Percentiles rank a stretch among this genome's conserved stretches.
These are phyloP conservation scores for Butorides virescens DNA, from an alignment of 2,113 vertebrate species.

Conservation along the genomic window DNA sequence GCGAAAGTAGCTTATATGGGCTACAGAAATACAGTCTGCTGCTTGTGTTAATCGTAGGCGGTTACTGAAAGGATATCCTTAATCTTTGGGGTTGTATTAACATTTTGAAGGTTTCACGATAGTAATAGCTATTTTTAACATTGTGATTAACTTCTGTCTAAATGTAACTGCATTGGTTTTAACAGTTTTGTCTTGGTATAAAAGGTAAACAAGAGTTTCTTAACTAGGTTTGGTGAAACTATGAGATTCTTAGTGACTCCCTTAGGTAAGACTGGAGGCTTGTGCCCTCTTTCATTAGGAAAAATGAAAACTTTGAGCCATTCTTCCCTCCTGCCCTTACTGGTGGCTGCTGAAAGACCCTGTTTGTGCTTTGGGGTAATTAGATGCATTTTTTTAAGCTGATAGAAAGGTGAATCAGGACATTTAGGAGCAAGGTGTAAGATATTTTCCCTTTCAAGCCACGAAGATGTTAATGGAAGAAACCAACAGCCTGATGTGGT, in stretches of 20 bases:
- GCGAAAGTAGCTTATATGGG: neutral
- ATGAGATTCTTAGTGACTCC: neutral
- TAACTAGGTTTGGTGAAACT: neutral
- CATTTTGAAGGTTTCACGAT: constrained; percentile 27
- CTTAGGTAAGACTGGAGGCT: neutral
- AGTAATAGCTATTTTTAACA: neutral
- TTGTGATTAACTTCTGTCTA: neutral
- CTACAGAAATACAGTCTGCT: neutral
- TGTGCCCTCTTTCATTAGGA: neutral
- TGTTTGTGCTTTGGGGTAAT: neutral
- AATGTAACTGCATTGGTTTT: neutral
- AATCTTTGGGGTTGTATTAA: neutral
- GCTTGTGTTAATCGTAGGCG: neutral
- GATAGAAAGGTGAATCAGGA: neutral
- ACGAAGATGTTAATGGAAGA: neutral
- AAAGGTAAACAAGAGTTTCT: neutral
- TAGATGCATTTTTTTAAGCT: neutral
- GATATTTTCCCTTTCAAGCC: neutral
- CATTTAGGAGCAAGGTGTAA: neutral
- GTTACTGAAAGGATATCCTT: constrained; percentile 4
- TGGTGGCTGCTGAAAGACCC: neutral
- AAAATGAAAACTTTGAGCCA: neutral
- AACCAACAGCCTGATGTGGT: neutral
- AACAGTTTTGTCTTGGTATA: neutral
- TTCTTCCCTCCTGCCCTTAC: neutral